These are phyloP conservation scores for Telmatherina bonti DNA, from an alignment of 2,797 vertebrate species.

Conservation along the genomic window DNA sequence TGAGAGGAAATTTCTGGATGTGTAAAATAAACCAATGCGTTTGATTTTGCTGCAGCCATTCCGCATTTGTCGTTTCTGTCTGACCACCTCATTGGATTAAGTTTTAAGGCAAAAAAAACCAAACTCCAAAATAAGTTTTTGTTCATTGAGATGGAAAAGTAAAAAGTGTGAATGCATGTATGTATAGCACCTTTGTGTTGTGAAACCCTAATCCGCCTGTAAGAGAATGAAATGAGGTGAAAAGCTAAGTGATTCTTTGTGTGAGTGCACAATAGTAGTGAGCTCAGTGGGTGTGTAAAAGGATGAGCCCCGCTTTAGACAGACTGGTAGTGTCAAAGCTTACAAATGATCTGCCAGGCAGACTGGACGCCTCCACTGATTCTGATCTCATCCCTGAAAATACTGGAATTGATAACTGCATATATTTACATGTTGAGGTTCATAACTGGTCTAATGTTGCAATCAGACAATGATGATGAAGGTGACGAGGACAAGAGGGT, in stretches of 20 bases:
- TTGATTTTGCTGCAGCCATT: background rate
- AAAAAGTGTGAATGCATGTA: background rate
- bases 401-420: background rate
- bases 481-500: too few species aligned
- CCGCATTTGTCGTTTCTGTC: background rate
- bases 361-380: constrained; percentile 16
- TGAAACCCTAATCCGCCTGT: constrained; percentile 64
- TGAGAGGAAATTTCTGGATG: background rate
- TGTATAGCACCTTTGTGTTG: constrained; percentile 46
- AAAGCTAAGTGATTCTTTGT: constrained; percentile 55
- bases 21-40: background rate
- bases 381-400: background rate
- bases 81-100: background rate
- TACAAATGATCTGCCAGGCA: constrained; percentile 34
- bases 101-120: constrained; percentile 2
- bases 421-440: background rate
- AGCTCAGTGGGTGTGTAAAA: constrained; percentile 66
- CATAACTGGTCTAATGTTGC: too few species aligned
- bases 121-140: background rate
- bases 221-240: constrained; percentile 66
- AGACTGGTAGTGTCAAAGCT: constrained; percentile 55
- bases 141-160: background rate
- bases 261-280: constrained; percentile 47
- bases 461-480: too few species aligned
- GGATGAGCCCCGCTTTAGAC: constrained; percentile 63